Percentiles rank a stretch among this genome's conserved stretches.
These are phyloP conservation scores for Aradus depressus DNA, from an alignment of 2,888 invertebrate genomes.

Conservation along the genomic window DNA sequence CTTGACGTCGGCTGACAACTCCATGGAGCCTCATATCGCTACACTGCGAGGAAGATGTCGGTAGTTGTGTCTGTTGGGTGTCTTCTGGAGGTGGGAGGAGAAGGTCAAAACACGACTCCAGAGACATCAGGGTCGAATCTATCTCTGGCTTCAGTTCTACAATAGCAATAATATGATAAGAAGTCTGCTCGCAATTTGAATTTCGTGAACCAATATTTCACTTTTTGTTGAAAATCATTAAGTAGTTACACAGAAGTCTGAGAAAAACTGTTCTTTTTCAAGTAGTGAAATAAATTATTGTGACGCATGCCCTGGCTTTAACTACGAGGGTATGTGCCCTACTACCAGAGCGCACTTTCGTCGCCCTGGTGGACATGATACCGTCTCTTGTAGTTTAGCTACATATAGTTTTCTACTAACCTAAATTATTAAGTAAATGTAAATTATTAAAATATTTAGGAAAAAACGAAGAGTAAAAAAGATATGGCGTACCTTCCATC, in stretches of 20 bases:
- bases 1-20: conserved; percentile 17
- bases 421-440: neutral
- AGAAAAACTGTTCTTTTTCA: neutral
- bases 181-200: too few relatives aligned
- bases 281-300: neutral
- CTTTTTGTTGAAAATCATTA: too few relatives aligned
- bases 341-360: too few relatives aligned
- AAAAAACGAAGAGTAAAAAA: neutral
- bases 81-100: conserved; percentile 35
- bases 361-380: too few relatives aligned
- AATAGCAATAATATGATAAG: conserved; percentile 11
- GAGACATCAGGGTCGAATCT: conserved; percentile 31
- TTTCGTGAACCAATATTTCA: too few relatives aligned
- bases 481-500: conserved; percentile 32
- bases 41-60: conserved; percentile 1
- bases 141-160: conserved; percentile 34
- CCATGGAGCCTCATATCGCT: conserved; percentile 21
- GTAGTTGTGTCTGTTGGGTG: conserved; percentile 21
- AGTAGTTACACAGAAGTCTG: too few relatives aligned
- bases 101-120: conserved; percentile 34
- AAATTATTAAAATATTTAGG: neutral
- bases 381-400: too few relatives aligned
- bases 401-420: neutral
- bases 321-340: too few relatives aligned
- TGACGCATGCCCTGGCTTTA: too few relatives aligned